Base-by-base conservation (phyloP, 2,888 invertebrate genomes). In the Cyclophora albipunctata region DNA sequence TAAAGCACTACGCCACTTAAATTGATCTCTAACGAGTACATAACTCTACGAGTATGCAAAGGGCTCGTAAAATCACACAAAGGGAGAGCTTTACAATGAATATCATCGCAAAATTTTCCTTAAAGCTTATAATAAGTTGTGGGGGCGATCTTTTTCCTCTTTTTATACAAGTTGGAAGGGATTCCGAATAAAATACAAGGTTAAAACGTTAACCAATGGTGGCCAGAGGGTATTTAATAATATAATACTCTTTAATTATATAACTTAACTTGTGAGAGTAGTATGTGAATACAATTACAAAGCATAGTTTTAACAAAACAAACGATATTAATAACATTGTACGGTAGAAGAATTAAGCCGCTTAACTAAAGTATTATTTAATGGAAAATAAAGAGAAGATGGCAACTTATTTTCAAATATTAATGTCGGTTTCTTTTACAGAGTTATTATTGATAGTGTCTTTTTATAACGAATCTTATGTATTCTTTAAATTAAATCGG, bases 11-110 rank as follows among this genome's bases (percentile, higher is more conserved):
- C 37, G 5, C 37, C 5, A 37, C 5, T 37, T 37, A 37, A 37
- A 37, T 37, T 37, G 37, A 58, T 54, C 58, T 55, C 57, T 60
- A 61, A 59, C 56, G 61, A 57, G 46, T 51, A 45, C 47, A 54
- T 55, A 50, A 55, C 42, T 44, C 46, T 45, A 47, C 43, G 35
- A 41, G 54, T 51, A 48, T 44, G 54, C 47, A 57, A 59, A 57
- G 57, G 54, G 53, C 54, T 53, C 51, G 54, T 54, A 64, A 65
- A 68, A 63, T 56, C 52, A 59, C 49, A 65, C 66, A 66, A 72
- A 69, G 60, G 60, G 63, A 62, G 62, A 63, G 58, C 60, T 67
- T 62, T 60, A 58, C 58, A 66, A 64, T 63, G 59, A 67, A 67
- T 66, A 64, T 56, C 64, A 59, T 67, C 64, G 64, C 56, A 59